Conservation (phyloP, 2,113 vertebrate genomes). For the Ophthalmolycus amberensis region DNA sequence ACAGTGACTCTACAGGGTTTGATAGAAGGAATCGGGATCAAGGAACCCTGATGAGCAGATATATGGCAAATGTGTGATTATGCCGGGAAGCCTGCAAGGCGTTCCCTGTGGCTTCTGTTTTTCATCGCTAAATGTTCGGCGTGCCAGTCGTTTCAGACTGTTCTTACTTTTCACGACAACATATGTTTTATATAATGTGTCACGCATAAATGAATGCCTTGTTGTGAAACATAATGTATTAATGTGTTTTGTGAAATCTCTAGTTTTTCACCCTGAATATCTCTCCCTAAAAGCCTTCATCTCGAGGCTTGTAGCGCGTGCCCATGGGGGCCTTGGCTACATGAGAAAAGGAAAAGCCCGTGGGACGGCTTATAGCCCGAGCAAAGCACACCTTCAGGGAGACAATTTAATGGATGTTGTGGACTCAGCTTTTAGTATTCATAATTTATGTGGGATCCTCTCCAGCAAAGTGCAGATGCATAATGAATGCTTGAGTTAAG, state of each 20-base stretch:
- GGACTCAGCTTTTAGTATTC: conserved; percentile 87
- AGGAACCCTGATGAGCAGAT: conserved; percentile 36
- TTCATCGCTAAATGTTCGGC: conserved; percentile 36
- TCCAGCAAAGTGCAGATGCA: conserved; percentile 83
- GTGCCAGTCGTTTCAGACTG: conserved; percentile 21
- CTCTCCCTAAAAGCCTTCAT: conserved; percentile 37
- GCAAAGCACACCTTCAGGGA: conserved; percentile 74
- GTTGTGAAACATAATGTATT: conserved; percentile 7
- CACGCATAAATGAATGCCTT: background rate
- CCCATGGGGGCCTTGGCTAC: conserved; percentile 44
- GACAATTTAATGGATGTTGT: conserved; percentile 83
- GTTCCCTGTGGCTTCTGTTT: conserved; percentile 52
- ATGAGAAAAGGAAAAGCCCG: conserved; percentile 52
- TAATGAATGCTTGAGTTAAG: conserved; percentile 84
- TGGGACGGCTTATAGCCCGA: conserved; percentile 65
- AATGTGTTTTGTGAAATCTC: conserved; percentile 26
- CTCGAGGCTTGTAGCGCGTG: conserved; percentile 32
- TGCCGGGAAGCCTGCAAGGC: conserved; percentile 50
- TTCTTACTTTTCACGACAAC: conserved; percentile 26
- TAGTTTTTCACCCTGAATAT: conserved; percentile 8
- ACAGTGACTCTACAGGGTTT: conserved; percentile 13
- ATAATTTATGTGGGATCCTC: conserved; percentile 85
- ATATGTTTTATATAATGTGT: conserved; percentile 1
- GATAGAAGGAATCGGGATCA: conserved; percentile 19
- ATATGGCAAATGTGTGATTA: conserved; percentile 36